Evolutionary conservation across 2,797 vertebrate genomes (phyloP).

Genomic region (Aeoliscus strigatus): DNA sequence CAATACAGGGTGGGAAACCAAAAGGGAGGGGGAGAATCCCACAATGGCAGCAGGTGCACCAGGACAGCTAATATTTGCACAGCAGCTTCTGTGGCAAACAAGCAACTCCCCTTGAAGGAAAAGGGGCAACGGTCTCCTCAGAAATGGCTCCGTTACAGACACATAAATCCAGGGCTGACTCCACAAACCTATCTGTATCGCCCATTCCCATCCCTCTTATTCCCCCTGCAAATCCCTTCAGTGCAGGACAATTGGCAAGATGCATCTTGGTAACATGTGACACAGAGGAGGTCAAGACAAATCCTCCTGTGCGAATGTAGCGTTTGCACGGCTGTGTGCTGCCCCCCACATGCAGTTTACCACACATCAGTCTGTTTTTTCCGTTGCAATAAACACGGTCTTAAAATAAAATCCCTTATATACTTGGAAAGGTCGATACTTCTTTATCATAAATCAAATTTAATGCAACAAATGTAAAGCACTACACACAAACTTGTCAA

Average conservation of each 20-base stretch:
- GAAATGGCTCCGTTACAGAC: constrained; percentile 65
- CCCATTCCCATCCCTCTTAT: constrained; percentile 36
- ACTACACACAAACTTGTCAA: not conserved
- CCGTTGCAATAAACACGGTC: too few relatives aligned
- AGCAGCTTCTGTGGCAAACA: constrained; percentile 70
- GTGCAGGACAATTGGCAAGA: constrained; percentile 72
- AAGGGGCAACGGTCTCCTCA: constrained; percentile 63
- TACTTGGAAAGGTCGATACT: not conserved
- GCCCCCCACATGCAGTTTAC: constrained; percentile 26
- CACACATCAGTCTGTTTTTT: constrained; percentile 37
- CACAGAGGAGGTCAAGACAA: constrained; percentile 71
- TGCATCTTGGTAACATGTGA: constrained; percentile 68
- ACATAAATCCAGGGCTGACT: constrained; percentile 73
- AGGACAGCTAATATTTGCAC: constrained; percentile 74
- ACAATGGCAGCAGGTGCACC: constrained; percentile 79
- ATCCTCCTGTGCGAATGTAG: constrained; percentile 41
- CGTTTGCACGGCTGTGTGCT: constrained; percentile 6
- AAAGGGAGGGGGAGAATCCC: constrained; percentile 44
- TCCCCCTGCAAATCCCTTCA: constrained; percentile 62
- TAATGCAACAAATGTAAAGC: too few relatives aligned
- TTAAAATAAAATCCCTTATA: constrained; percentile 4
- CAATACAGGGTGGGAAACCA: constrained; percentile 49
- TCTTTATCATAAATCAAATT: too few relatives aligned
- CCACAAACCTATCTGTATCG: constrained; percentile 34
- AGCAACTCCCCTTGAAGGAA: constrained; percentile 51